Base-by-base conservation (phyloP, 2,113 vertebrate species). In the Sapajus apella region DNA sequence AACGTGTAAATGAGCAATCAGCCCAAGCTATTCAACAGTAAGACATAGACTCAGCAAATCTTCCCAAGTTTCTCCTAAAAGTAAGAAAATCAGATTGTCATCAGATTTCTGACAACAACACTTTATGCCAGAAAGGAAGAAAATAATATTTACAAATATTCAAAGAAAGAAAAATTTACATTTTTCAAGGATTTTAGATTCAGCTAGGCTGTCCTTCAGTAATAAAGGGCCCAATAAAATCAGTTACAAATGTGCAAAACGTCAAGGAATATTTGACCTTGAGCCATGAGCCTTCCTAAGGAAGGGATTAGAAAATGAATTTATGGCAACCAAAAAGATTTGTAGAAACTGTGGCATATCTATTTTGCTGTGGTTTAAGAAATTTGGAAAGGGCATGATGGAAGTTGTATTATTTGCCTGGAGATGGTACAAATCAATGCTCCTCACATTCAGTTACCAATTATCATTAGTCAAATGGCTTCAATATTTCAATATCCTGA, bases 401-500 rank as follows among this genome's bases (percentile, higher is more conserved):
- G 96, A 76, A 84, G 9, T 85, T 80, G 76, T 64, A 58, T 76
- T 84, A 84, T 95, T 82, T 95, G 77, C 91, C 95, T 72, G 37
- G 45, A 85, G 70, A 72, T 88, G 56, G 56, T 52, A 32, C 76
- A 91, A 91, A 97, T 96, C 95, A 66, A 70, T 91, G 50, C 37
- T 80, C 35, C 66, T 75, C 93, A 94, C 56, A 82, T 81, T 90
- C 91, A 81, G 9, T 92, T 94, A 94, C 76, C 83, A 85, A 88
- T 81, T 89, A 87, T 35, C 25, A 61, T 85, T 61, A 17, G 37
- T 90, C 81, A 85, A 12, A 4, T 1, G 70, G 32, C 9, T 18
- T 87, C 80, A 56, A 6, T 37, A 30, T 40, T 18, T 87, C 75
- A 56, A 4, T 35, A 30, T 45, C 50, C 52, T 81, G 18, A 47